Percentiles rank a stretch among this genome's conserved stretches.
phyloP scores from a whole-genome alignment of 2,113 vertebrate genomes.

The Larimichthys polyactis region DNA sequence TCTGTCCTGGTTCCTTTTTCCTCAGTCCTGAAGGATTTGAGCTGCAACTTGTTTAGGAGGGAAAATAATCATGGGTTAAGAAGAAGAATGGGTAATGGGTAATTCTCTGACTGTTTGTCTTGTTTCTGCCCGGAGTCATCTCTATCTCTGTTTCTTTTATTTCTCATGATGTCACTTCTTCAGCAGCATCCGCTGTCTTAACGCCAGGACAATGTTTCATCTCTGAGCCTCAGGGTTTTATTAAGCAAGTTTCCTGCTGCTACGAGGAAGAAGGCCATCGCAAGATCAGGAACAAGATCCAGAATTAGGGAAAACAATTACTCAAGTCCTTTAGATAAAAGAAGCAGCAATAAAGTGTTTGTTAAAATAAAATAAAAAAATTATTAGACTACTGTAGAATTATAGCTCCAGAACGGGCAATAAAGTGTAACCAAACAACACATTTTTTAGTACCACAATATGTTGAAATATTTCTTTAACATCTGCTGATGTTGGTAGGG shows the following conservation, averaged over 20 bases:
- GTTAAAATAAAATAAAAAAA: conserved; percentile 3
- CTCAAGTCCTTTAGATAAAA: neutral
- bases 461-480: neutral
- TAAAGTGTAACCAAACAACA: neutral
- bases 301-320: neutral
- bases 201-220: conserved; percentile 49
- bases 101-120: neutral
- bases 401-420: neutral
- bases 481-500: neutral
- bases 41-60: neutral
- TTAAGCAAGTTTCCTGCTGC: conserved; percentile 38
- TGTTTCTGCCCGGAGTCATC: neutral
- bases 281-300: conserved; percentile 10
- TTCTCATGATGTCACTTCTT: conserved; percentile 58
- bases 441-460: neutral
- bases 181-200: conserved; percentile 30
- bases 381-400: neutral
- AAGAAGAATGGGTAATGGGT: neutral
- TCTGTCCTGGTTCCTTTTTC: neutral
- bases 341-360: neutral
- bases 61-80: neutral
- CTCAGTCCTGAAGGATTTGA: neutral
- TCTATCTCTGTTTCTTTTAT: neutral
- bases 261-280: conserved; percentile 11
- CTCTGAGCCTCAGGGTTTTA: conserved; percentile 36